phyloP scores from a whole-genome alignment of 2,113 vertebrate genomes.

The Tachycineta bicolor region DNA sequence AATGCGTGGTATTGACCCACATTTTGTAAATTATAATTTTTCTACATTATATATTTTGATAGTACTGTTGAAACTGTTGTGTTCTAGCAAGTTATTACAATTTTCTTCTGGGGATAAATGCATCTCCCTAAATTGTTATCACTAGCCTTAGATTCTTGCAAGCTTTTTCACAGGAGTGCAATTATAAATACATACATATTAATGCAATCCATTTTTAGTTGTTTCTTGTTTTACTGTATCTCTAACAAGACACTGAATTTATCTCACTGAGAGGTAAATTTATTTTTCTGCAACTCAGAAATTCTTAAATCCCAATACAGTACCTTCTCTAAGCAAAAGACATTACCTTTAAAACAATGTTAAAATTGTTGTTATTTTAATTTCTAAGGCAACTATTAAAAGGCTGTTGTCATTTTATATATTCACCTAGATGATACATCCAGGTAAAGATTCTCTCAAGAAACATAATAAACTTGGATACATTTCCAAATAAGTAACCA shows the following conservation, averaged over 20 bases:
- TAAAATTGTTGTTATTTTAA: background rate
- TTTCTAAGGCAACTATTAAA: background rate
- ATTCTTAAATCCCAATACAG: background rate
- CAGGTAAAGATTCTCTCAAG: background rate
- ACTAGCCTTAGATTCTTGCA: background rate
- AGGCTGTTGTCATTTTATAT: background rate
- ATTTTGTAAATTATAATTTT: background rate
- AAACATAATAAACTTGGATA: background rate
- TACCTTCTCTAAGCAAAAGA: background rate
- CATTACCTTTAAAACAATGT: background rate
- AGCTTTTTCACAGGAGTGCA: conserved; percentile 13
- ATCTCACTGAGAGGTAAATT: background rate
- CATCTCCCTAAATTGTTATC: background rate
- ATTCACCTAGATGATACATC: background rate
- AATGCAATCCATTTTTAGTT: conserved; percentile 20
- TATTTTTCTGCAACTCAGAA: conserved; percentile 4
- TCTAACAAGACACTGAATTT: conserved; percentile 1
- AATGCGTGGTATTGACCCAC: background rate
- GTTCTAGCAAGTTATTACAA: background rate
- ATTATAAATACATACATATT: conserved; percentile 60
- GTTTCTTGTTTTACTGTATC: conserved; percentile 36
- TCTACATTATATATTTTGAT: background rate
- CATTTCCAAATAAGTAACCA: background rate
- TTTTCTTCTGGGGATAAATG: conserved; percentile 19
- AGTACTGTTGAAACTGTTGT: background rate